Base-by-base conservation (phyloP, 2,888 invertebrate species). In the Catocala fraxini region DNA sequence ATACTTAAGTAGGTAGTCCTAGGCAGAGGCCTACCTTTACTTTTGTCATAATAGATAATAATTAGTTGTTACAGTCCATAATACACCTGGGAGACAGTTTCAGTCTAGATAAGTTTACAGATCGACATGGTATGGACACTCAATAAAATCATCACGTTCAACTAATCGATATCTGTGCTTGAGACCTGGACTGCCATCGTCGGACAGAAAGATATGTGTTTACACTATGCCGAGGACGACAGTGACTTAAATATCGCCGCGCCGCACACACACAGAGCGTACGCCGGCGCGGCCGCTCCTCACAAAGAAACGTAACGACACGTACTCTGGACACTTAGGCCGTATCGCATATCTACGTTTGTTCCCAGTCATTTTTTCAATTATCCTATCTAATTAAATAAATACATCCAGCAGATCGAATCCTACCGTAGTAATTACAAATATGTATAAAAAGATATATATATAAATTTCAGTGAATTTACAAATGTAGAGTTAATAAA, bases 401-500 rank as follows among this genome's bases (percentile, higher is more conserved):
- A 93, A 93, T 93, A 93, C 88, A 90, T 87, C 88, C 86, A 91
- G 83, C 86, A 84, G 84, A 89, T 88, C 85, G 82, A 87, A 78
- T 83, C 83, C 79, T 88, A 88, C 75, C 82, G 76, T 88, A 88
- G 80, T 89, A 87, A 86, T 90, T 93, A 93, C 92, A 93, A 93
- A 93, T 91, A 91, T 85, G 92, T 94, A 93, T 93, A 93, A 93
- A 94, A 93, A 94, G 91, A 89, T 90, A 91, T 89, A 61, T 89
- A 61, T 85, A 83, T 92, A 91, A 92, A 91, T 90, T 92, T 93
- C 89, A 92, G 89, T 93, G 91, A 91, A 92, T 94, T 92, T 93
- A 93, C 91, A 93, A 90, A 89, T 91, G 88, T 92, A 93, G 92
- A 93, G 92, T 94, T 94, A 94, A 93, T 94, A 94, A 94, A 94